These are phyloP conservation scores for Pachyuromys duprasi DNA, from an alignment of 2,797 vertebrate species.

Conservation along the genomic window DNA sequence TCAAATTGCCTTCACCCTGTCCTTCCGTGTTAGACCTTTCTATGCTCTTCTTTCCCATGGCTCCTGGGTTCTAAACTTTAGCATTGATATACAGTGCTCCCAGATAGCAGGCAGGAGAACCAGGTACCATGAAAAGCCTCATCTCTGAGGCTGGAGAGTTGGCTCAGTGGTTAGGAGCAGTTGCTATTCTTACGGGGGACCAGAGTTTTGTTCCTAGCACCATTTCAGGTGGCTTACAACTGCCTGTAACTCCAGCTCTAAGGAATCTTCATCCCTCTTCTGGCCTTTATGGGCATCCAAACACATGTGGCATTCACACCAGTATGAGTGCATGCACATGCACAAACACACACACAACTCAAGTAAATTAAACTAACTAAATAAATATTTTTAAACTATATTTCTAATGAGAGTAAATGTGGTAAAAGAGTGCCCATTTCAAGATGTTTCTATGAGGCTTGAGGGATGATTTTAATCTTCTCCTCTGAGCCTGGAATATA, in stretches of 20 bases:
- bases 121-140: background rate
- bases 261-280: background rate
- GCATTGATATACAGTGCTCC: background rate
- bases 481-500: background rate
- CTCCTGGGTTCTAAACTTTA: background rate
- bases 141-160: background rate
- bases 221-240: background rate
- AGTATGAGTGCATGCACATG: background rate
- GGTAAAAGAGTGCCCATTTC: background rate
- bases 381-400: background rate
- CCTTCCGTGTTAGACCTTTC: background rate
- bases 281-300: background rate
- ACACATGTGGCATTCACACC: background rate
- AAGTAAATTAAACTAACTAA: background rate
- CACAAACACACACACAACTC: background rate
- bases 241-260: background rate
- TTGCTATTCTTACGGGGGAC: background rate
- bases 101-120: background rate
- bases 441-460: background rate
- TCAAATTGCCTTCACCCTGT: background rate
- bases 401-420: background rate
- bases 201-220: background rate
- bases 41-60: background rate
- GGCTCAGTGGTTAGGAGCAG: background rate
- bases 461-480: slow-evolving; percentile 4